Percentiles rank a stretch among this genome's conserved stretches.
These are phyloP conservation scores for Ochropleura leucogaster DNA, from an alignment of 2,888 invertebrate species.

Conservation along the genomic window DNA sequence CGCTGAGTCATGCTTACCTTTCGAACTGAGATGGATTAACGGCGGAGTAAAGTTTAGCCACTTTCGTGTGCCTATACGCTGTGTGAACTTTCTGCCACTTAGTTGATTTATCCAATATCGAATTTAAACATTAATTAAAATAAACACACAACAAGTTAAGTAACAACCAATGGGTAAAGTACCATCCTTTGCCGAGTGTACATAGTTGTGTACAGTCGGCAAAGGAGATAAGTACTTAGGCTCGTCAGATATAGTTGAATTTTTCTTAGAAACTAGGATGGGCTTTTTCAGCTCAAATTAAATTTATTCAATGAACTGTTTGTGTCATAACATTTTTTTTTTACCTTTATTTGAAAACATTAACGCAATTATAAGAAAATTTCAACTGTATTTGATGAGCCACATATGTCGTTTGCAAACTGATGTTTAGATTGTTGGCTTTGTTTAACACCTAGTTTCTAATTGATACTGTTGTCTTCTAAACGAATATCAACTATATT, in stretches of 20 bases:
- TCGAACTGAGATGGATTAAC: constrained; percentile 37
- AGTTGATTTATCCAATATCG: constrained; percentile 11
- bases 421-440: background rate
- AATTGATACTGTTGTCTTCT: background rate
- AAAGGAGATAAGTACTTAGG: too few relatives aligned
- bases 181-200: too few relatives aligned
- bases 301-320: too few relatives aligned
- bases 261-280: too few relatives aligned
- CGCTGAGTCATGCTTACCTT: constrained; percentile 52
- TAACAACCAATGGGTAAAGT: too few relatives aligned
- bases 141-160: background rate
- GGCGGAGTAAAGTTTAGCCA: constrained; percentile 5
- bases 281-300: too few relatives aligned
- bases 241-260: too few relatives aligned
- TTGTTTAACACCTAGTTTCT: background rate
- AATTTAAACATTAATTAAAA: background rate
- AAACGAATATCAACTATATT: background rate
- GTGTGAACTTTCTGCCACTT: background rate
- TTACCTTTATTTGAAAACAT: too few relatives aligned
- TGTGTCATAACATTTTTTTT: too few relatives aligned
- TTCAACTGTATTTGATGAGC: too few relatives aligned
- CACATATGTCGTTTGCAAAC: background rate
- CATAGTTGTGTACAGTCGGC: too few relatives aligned
- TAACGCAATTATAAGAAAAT: too few relatives aligned
- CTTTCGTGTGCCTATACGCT: background rate